Base-by-base conservation (phyloP, 2,797 vertebrate species). In the Arremon brunneinucha region DNA sequence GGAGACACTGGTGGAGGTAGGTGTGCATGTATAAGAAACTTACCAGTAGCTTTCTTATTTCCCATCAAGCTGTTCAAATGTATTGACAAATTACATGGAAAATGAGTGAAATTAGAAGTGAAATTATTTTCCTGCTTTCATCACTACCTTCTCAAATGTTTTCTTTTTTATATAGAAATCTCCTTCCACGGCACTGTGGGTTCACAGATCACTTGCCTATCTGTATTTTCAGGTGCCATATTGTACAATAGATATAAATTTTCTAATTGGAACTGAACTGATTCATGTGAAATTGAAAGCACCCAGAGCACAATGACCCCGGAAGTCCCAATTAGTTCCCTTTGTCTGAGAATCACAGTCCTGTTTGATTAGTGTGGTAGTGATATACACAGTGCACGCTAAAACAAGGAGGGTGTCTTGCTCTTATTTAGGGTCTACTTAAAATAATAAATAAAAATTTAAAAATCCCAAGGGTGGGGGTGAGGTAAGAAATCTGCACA, bases 61-160 rank as follows among this genome's bases (percentile, higher is more conserved):
- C 4, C 30, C 41, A 41, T 35, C 44, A 93, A 64, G 22, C 69
- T 81, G 71, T 86, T 93, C 56, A 91, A 88, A 78, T 44, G 8
- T 91, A 50, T 94, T 78, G 79, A 88, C 46, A 94, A 89, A 80
- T 87, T 85, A 39, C 71, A 24, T 59, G 27, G 57, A 68, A 72
- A 67, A 76, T 76, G 26, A 88, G 12, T 53, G 37, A 64, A 94
- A 68, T 83, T 75, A 44, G 28, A 94, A 86, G 20, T 64, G 44
- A 87, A 71, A 28, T 81, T 78, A 53, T n/a, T 87, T 87, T 94
- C 62, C 70, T 1, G 0, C 12, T 78, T 89, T 92, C n/a, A 68
- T 30, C 9, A 35, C 39, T 28, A 75, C 20, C 18, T 80, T 91
- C 30, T 60, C 27, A 34, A 77, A 68, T 65, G 21, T 81, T 93